These are phyloP conservation scores for Dendronephthya gigantea DNA, from an alignment of 64 coral and sea anemone genomes.

Conservation along the genomic window DNA sequence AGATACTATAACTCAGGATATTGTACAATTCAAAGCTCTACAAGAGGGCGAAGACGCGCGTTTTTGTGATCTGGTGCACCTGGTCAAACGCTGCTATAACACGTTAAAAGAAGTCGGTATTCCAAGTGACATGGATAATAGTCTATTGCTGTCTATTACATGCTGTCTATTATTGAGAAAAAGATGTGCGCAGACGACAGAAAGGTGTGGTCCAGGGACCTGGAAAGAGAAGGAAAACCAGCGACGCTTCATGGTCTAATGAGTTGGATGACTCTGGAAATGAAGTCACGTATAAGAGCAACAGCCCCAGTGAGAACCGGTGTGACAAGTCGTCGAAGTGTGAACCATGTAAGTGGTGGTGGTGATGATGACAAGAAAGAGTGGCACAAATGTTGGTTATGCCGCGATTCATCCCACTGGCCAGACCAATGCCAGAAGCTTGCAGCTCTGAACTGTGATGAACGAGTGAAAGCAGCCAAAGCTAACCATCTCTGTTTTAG, in stretches of 20 bases:
- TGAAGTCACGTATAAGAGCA: neutral
- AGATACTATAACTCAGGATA: slow-evolving; percentile 5
- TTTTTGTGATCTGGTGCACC: slow-evolving; percentile 1
- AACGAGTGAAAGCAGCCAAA: neutral
- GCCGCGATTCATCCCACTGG: neutral
- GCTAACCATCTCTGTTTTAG: neutral
- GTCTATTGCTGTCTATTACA: no score
- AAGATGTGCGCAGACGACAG: neutral
- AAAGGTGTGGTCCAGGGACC: neutral
- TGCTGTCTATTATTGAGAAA: no score
- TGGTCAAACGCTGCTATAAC: neutral
- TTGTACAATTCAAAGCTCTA: neutral
- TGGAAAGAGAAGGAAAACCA: neutral
- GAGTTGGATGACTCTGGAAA: neutral
- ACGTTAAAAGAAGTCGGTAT: slow-evolving; percentile 1
- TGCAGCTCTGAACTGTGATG: neutral
- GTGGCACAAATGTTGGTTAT: neutral
- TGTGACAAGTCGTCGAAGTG: neutral
- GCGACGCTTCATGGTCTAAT: neutral
- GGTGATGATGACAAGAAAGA: neutral
- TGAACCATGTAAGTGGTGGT: neutral
- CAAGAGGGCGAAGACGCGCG: neutral
- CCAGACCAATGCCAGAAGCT: neutral
- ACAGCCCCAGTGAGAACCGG: neutral
- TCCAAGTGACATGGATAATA: neutral